Evolutionary conservation across 2,888 invertebrate species (phyloP).

Genomic region (Tricholauxania praeusta): DNA sequence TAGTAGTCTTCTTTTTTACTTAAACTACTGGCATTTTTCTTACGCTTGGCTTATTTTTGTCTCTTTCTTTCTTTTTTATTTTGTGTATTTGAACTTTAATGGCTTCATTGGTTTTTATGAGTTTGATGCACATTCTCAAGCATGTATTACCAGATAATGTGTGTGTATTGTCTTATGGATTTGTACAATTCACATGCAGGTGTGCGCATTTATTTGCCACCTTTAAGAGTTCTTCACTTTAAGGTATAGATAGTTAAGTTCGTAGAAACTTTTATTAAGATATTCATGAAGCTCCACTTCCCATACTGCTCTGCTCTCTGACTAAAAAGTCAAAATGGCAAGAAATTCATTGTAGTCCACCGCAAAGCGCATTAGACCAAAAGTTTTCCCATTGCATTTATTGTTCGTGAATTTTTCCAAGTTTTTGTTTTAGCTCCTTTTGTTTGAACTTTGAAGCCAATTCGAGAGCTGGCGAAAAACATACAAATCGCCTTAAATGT

Average conservation of each 20-base stretch:
- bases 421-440: background rate
- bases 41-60: too few species aligned
- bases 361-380: background rate
- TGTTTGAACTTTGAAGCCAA: background rate
- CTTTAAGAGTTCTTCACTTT: background rate
- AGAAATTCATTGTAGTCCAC: background rate
- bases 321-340: too few species aligned
- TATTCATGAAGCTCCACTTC: slow-evolving; percentile 7
- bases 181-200: background rate
- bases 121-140: background rate
- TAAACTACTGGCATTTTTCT: too few species aligned
- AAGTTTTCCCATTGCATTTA: slow-evolving; percentile 18
- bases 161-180: background rate
- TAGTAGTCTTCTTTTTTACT: too few species aligned
- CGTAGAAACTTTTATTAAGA: slow-evolving; percentile 13
- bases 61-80: too few species aligned
- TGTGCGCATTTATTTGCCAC: slow-evolving; percentile 9
- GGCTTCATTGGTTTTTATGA: slow-evolving; percentile 2
- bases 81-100: too few species aligned
- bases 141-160: slow-evolving; percentile 4
- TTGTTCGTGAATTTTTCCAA: background rate
- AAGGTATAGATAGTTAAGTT: background rate
- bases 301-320: background rate
- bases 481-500: background rate
- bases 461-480: background rate